A percentile compares a stretch with the other conserved stretches of the same genome.
phyloP scores from a whole-genome alignment of 2,888 invertebrate genomes.

The Ophonus ardosiacus region DNA sequence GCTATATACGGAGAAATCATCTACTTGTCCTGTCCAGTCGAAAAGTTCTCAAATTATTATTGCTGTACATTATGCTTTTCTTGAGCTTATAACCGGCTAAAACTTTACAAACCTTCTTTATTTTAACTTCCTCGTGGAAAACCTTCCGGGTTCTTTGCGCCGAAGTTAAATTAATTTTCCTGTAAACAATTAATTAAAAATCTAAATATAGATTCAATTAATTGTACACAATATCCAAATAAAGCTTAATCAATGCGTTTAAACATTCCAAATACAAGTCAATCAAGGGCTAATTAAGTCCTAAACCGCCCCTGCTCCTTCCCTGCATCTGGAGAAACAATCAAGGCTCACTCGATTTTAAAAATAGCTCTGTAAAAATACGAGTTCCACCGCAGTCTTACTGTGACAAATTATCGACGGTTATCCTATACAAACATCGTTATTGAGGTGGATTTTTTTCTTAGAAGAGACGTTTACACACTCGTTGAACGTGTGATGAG shows the following conservation, averaged over 20 bases:
- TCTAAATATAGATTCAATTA: background rate
- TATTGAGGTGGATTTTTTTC: constrained; percentile 43
- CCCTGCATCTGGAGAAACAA: constrained; percentile 41
- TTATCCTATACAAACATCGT: constrained; percentile 68
- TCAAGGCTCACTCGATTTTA: constrained; percentile 9
- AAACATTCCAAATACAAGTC: background rate
- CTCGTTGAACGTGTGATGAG: constrained; percentile 43
- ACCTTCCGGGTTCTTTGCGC: too few relatives aligned
- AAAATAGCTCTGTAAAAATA: constrained; percentile 39
- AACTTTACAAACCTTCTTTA: too few relatives aligned
- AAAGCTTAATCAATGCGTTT: background rate
- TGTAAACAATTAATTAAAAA: background rate
- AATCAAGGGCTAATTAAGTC: background rate
- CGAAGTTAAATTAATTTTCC: background rate
- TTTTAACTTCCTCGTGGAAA: too few relatives aligned
- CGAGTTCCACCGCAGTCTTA: constrained; percentile 38
- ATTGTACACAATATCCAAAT: background rate
- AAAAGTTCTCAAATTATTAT: too few relatives aligned
- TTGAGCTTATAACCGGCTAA: too few relatives aligned
- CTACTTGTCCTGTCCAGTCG: too few relatives aligned
- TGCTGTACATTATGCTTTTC: too few relatives aligned
- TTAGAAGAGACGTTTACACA: constrained; percentile 29
- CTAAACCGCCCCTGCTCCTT: background rate
- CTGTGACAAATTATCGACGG: constrained; percentile 67
- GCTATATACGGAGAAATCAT: too few relatives aligned